Conservation (phyloP, 2,113 vertebrate genomes). For the Thinocorus orbignyianus region DNA sequence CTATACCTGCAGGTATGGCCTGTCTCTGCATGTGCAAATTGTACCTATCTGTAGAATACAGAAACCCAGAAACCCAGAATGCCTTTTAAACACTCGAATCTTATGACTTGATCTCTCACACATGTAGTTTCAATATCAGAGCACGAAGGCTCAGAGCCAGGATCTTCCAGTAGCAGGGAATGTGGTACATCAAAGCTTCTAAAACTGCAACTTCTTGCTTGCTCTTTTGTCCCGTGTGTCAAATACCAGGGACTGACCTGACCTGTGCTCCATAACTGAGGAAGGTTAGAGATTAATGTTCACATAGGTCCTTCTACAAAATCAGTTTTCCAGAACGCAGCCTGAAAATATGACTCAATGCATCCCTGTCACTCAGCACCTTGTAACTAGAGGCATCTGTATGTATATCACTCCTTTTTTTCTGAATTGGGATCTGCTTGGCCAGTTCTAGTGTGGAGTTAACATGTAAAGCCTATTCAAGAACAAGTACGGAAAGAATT, state of each 20-base stretch:
- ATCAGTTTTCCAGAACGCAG: neutral
- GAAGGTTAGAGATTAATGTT: neutral
- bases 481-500: neutral
- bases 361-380: neutral
- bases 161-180: neutral
- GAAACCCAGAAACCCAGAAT: neutral
- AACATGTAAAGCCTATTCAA: neutral
- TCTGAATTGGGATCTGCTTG: neutral
- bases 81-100: neutral
- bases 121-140: fast-evolving
- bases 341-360: neutral
- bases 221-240: neutral
- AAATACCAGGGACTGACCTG: neutral
- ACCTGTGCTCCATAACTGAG: neutral
- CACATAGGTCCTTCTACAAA: neutral
- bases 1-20: neutral
- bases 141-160: neutral
- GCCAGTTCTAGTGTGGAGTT: neutral
- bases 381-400: neutral
- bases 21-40: neutral
- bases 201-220: neutral
- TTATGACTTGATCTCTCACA: neutral
- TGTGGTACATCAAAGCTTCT: neutral
- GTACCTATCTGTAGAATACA: fast-evolving
- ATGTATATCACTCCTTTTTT: neutral